These are phyloP conservation scores for Scleropages formosus DNA, from an alignment of 2,797 vertebrate species.

Conservation along the genomic window DNA sequence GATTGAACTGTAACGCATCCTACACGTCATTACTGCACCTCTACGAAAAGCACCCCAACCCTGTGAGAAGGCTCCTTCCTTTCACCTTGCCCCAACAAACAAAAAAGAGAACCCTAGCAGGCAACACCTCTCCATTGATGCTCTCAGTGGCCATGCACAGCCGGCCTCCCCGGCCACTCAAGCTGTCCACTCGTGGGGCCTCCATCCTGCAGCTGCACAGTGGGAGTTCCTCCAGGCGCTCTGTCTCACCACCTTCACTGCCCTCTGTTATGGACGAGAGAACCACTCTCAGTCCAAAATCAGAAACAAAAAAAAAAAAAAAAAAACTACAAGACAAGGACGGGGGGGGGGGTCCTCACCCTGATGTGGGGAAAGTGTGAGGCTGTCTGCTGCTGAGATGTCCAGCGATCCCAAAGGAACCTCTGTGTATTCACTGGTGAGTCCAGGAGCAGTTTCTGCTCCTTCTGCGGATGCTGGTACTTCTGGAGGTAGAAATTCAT, in stretches of 20 bases:
- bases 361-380: slow-evolving; percentile 79
- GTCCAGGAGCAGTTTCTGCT: slow-evolving; percentile 45
- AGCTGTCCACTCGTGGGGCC: slow-evolving; percentile 81
- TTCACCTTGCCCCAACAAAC: too few species aligned
- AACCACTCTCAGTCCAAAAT: neutral
- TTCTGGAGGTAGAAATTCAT: slow-evolving; percentile 39
- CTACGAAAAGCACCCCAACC: too few species aligned
- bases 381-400: slow-evolving; percentile 79
- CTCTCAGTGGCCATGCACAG: slow-evolving; percentile 90
- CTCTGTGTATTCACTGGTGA: slow-evolving; percentile 80
- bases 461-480: slow-evolving; percentile 45
- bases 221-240: slow-evolving; percentile 84
- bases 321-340: neutral
- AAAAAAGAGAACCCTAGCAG: neutral
- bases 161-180: slow-evolving; percentile 68
- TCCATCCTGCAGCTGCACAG: slow-evolving; percentile 93
- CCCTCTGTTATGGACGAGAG: slow-evolving; percentile 64
- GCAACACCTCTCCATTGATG: slow-evolving; percentile 79
- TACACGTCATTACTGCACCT: too few species aligned
- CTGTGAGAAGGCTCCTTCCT: too few species aligned
- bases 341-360: slow-evolving; percentile 54
- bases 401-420: slow-evolving; percentile 84
- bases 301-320: neutral
- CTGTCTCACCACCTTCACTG: slow-evolving; percentile 81
- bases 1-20: too few species aligned